Evolutionary conservation across 2,113 vertebrate genomes (phyloP).

Genomic region (Lophius piscatorius): DNA sequence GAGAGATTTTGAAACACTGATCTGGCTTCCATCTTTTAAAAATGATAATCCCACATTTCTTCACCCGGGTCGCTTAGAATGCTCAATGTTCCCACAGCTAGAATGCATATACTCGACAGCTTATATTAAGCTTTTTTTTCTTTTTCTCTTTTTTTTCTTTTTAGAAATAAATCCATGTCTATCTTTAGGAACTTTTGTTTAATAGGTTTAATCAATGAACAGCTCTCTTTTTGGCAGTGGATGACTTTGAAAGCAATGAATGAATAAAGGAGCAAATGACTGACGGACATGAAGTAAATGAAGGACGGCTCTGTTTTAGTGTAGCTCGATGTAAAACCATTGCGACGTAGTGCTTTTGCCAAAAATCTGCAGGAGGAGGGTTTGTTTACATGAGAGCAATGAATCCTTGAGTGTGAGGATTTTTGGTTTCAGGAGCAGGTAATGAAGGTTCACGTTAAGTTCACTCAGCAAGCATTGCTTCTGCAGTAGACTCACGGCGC

Average conservation of each 20-base stretch:
- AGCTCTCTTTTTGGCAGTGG: conserved; percentile 32
- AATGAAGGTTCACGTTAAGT: conserved; percentile 46
- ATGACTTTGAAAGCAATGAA: conserved; percentile 28
- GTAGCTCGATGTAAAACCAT: conserved; percentile 37
- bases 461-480: conserved; percentile 24
- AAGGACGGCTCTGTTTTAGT: conserved; percentile 64
- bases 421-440: conserved; percentile 55
- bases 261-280: conserved; percentile 39
- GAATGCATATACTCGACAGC: conserved; percentile 59
- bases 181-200: conserved; percentile 3
- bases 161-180: conserved; percentile 12
- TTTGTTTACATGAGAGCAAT: conserved; percentile 26
- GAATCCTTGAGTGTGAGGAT: conserved; percentile 30
- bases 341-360: conserved; percentile 38
- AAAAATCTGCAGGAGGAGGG: conserved; percentile 35
- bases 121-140: conserved; percentile 34
- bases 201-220: conserved; percentile 12
- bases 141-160: not conserved
- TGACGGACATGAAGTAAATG: conserved; percentile 35
- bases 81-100: conserved; percentile 30
- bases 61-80: conserved; percentile 31
- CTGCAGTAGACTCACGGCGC: conserved; percentile 23
- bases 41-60: conserved; percentile 24
- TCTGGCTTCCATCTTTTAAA: conserved; percentile 47
- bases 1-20: conserved; percentile 48